Evolutionary conservation across 2,888 invertebrate species (phyloP).

Genomic region (Anoncus sp.): DNA sequence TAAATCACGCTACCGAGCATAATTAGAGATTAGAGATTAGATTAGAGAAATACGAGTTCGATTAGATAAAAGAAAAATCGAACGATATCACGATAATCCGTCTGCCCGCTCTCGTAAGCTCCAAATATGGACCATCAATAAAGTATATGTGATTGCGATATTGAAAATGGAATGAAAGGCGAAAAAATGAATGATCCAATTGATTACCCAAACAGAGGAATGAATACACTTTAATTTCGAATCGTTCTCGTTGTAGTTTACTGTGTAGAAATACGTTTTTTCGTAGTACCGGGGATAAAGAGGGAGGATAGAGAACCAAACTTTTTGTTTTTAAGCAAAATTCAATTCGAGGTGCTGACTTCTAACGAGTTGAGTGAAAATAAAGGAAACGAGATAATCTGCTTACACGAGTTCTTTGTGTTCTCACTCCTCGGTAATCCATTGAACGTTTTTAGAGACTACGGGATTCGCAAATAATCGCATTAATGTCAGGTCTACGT

Average conservation of each 20-base stretch:
- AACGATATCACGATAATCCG: too few species aligned
- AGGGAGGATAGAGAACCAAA: not conserved
- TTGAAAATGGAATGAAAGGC: slow-evolving; percentile 1
- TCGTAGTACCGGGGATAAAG: not conserved
- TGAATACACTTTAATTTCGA: slow-evolving; percentile 11
- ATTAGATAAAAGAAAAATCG: too few species aligned
- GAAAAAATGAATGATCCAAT: not conserved
- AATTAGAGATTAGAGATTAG: too few species aligned
- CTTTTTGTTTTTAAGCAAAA: not conserved
- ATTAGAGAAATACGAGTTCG: too few species aligned
- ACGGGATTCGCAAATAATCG: not conserved
- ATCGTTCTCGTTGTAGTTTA: slow-evolving; percentile 11
- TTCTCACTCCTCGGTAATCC: not conserved
- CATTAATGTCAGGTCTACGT: slow-evolving; percentile 14
- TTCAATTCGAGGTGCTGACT: slow-evolving; percentile 15
- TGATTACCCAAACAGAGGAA: not conserved
- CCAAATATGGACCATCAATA: too few species aligned
- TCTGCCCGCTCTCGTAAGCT: too few species aligned
- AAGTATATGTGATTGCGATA: too few species aligned
- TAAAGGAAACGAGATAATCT: slow-evolving; percentile 25
- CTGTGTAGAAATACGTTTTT: not conserved
- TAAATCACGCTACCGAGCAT: too few species aligned
- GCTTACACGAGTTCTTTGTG: slow-evolving; percentile 15
- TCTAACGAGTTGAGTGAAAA: slow-evolving; percentile 27
- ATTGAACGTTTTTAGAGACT: slow-evolving; percentile 6